These are phyloP conservation scores for Drosophila niveifrons DNA, from an alignment of 2,888 invertebrate species.

Conservation along the genomic window DNA sequence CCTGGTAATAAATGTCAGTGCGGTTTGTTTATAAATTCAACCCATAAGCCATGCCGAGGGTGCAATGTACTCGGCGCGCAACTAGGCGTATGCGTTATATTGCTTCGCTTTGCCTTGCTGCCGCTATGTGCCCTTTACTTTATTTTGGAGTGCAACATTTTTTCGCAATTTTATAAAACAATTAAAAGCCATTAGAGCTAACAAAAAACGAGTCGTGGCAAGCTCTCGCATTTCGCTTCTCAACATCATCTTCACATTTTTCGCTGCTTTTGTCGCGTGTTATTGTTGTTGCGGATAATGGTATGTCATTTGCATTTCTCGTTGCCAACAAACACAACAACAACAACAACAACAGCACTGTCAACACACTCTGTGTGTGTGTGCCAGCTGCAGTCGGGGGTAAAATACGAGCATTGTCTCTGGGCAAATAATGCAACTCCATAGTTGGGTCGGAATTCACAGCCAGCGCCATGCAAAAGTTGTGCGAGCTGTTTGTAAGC, in stretches of 20 bases:
- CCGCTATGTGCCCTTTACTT: constrained; percentile 33
- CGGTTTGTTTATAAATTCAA: constrained; percentile 39
- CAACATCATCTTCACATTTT: constrained; percentile 51
- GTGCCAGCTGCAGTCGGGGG: constrained; percentile 20
- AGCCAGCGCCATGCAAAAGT: background rate
- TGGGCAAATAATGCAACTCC: constrained; percentile 35
- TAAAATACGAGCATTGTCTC: constrained; percentile 26
- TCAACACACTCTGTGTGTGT: constrained; percentile 20
- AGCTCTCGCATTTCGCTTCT: constrained; percentile 25
- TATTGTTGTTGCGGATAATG: constrained; percentile 55
- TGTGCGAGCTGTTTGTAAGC: constrained; percentile 20
- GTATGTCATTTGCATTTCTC: constrained; percentile 76
- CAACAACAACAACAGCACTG: constrained; percentile 16
- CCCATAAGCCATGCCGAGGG: background rate
- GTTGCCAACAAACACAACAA: constrained; percentile 45
- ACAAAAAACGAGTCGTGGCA: constrained; percentile 62
- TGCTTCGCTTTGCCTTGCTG: constrained; percentile 18
- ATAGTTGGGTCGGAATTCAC: constrained; percentile 14
- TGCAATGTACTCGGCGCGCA: constrained; percentile 48
- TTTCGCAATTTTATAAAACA: constrained; percentile 77
- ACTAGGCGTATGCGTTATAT: constrained; percentile 62
- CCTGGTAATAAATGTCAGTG: constrained; percentile 57
- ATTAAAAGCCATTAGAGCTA: constrained; percentile 78
- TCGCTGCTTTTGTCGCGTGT: constrained; percentile 28
- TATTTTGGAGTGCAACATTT: constrained; percentile 38